phyloP scores from a whole-genome alignment of 2,888 invertebrate species.

The Teleogryllus oceanicus region DNA sequence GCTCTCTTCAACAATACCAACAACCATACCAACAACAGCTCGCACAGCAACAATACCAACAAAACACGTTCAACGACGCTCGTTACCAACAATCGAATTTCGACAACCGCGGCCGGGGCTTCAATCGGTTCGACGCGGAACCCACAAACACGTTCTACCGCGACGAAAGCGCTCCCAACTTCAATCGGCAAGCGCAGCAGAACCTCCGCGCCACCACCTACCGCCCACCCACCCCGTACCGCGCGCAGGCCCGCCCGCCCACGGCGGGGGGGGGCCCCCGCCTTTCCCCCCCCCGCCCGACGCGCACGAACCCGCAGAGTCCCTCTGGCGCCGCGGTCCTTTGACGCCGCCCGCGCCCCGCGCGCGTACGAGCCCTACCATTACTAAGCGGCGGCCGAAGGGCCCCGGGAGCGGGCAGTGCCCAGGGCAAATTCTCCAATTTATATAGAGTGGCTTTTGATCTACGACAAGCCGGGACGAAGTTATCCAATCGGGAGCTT shows the following conservation, averaged over 20 bases:
- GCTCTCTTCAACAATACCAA: constrained; percentile 36
- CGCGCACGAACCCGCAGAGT: background rate
- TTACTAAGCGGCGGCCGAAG: too few species aligned
- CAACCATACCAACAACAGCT: constrained; percentile 32
- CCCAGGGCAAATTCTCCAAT: too few species aligned
- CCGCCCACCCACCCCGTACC: constrained; percentile 25
- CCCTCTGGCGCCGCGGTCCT: background rate
- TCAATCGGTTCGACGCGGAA: background rate
- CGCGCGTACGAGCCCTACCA: background rate
- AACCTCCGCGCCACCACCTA: constrained; percentile 33
- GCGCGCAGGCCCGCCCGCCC: background rate
- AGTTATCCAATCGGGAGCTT: too few species aligned
- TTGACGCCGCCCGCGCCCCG: background rate
- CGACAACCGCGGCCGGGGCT: constrained; percentile 24
- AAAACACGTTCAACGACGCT: constrained; percentile 21
- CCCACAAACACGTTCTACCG: constrained; percentile 2
- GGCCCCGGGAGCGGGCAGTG: too few species aligned
- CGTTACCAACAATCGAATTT: constrained; percentile 30
- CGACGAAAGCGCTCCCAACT: background rate
- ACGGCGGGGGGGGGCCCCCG: too few species aligned
- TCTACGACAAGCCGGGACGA: too few species aligned
- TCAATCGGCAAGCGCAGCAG: background rate
- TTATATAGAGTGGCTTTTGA: too few species aligned
- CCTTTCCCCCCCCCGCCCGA: background rate
- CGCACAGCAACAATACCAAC: constrained; percentile 26